Evolutionary conservation across 2,888 invertebrate genomes (phyloP), one percentile per base, ranked within the genome.

Genomic region (Caenorhabditis macrosperma): DNA sequence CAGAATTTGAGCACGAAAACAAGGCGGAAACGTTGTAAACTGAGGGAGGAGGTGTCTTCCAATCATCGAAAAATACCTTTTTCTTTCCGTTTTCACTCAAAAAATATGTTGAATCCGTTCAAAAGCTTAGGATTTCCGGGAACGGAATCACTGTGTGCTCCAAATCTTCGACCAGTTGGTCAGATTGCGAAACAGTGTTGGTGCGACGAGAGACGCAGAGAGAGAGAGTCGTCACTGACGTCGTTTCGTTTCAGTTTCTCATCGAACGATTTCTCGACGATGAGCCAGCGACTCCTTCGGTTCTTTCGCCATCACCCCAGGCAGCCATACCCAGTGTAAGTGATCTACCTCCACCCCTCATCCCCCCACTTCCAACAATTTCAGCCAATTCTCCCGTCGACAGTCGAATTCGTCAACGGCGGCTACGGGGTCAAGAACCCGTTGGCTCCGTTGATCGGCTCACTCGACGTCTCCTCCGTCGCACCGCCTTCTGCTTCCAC

Each of bases 381-480:
- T 46, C 59, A 77, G 77, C 63, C 69, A 50, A 72, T 78, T 28
- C 30, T 72, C 46, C 44, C 71, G n/a, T 60, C 78, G n/a, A 15
- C 67, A n/a, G 92, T 97, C 88, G 97, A 97, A 92, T 97, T 96
- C 91, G 96, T 97, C 41, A 97, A 97, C 90, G 97, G 97, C 69
- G 97, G 97, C 17, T 96, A 97, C 91, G 97, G 97, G 48, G 95
- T 97, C 81, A 97, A 97, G 91, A 97, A 97, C 92, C 97, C 97
- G 1, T 71, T 90, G 28, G 85, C 83, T 9, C 77, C 81, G 17
- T 17, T 78, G 33, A 48, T 72, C 4, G 55, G 15, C 22, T 41
- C 68, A 0, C 15, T 72, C 12, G 74, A 79, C 10, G 20, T 64
- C n/a, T 33, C 71, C 0, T 61, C 72, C 26, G 12, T 44, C 4